Evolutionary conservation across 1,140 invertebrate genomes (phyloP).

Genomic region (Leptoteleia sp.): DNA sequence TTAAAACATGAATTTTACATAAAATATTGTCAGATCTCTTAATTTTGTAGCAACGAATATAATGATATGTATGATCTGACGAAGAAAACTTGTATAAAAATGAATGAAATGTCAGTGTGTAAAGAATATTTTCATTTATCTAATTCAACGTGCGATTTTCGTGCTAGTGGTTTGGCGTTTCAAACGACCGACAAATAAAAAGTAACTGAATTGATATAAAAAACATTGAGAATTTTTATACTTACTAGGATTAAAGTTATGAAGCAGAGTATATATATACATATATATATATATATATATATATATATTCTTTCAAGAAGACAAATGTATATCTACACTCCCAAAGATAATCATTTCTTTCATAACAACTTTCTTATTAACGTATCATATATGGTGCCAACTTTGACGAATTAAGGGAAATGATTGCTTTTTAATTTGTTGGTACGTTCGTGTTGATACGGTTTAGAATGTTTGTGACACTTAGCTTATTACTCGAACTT

Average conservation of each 20-base stretch:
- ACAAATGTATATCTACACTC: slow-evolving; percentile 30
- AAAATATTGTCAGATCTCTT: slow-evolving; percentile 14
- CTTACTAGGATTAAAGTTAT: slow-evolving; percentile 37
- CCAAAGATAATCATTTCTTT: slow-evolving; percentile 27
- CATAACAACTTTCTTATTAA: slow-evolving; percentile 36
- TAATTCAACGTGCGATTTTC: background rate
- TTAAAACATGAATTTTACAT: background rate
- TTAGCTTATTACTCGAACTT: slow-evolving; percentile 14
- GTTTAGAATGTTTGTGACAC: slow-evolving; percentile 6
- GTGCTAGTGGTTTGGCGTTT: slow-evolving; percentile 1
- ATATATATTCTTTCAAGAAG: slow-evolving; percentile 57
- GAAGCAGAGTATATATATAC: no score
- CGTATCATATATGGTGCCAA: slow-evolving; percentile 64
- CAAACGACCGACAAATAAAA: slow-evolving; percentile 7
- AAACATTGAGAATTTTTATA: slow-evolving; percentile 51
- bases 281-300: no score
- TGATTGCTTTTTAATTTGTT: slow-evolving; percentile 21
- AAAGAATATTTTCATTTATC: background rate
- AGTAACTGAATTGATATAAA: slow-evolving; percentile 19
- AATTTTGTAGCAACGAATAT: slow-evolving; percentile 21
- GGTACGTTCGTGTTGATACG: slow-evolving; percentile 37
- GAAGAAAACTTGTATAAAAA: slow-evolving; percentile 14
- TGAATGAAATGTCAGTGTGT: background rate
- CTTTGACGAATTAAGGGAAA: slow-evolving; percentile 16
- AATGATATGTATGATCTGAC: slow-evolving; percentile 7